Evolutionary conservation across 2,113 vertebrate species (phyloP).

Genomic region (Amphiprion ocellaris): DNA sequence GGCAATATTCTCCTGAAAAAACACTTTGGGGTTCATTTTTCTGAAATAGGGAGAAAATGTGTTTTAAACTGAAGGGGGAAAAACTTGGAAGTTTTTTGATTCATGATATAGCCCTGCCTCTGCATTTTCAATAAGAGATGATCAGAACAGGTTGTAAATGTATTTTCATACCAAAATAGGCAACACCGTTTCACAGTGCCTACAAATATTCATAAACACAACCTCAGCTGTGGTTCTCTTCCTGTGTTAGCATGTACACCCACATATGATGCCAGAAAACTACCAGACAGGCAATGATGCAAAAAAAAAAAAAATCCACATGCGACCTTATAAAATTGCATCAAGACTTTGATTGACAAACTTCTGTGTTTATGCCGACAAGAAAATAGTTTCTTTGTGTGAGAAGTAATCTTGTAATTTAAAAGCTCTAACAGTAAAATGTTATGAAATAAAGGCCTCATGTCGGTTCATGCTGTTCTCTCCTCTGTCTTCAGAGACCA

Average conservation of each 20-base stretch:
- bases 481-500: slow-evolving; percentile 29
- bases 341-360: no score
- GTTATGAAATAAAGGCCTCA: slow-evolving; percentile 26
- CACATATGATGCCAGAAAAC: no score
- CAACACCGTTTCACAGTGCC: neutral
- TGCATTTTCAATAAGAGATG: no score
- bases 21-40: no score
- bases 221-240: no score
- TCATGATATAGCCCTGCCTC: no score
- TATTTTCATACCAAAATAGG: neutral
- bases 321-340: neutral
- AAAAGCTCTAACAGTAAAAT: slow-evolving; percentile 23
- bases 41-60: no score
- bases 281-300: neutral
- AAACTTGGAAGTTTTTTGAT: no score
- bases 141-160: neutral
- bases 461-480: slow-evolving; percentile 1
- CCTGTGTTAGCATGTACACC: no score
- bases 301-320: neutral
- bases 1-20: no score
- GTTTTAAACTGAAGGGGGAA: no score
- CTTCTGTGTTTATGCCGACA: neutral
- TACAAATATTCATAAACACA: no score
- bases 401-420: slow-evolving; percentile 16
- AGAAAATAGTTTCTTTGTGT: neutral